These are phyloP conservation scores for Melopsittacus undulatus DNA, from an alignment of 2,797 vertebrate species.

Conservation along the genomic window DNA sequence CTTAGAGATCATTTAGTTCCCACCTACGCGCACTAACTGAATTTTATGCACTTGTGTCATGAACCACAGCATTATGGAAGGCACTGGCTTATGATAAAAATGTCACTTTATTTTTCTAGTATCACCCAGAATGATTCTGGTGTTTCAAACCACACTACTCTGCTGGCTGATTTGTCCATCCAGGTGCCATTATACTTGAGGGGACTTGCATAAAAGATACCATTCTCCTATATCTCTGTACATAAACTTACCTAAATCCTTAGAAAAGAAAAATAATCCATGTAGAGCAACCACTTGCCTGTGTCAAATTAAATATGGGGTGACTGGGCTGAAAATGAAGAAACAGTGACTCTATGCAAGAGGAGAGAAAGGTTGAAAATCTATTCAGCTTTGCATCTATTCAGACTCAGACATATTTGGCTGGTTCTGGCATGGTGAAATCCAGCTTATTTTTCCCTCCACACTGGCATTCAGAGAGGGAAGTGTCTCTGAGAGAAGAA, in stretches of 20 bases:
- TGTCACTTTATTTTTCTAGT: not conserved
- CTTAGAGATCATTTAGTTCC: not conserved
- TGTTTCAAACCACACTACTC: not conserved
- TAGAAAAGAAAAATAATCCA: not conserved
- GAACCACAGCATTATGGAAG: not conserved
- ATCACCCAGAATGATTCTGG: not conserved
- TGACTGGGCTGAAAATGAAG: not conserved
- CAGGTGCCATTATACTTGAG: not conserved
- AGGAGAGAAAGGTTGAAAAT: not conserved
- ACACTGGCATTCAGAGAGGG: not conserved
- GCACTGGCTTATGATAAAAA: rapidly evolving
- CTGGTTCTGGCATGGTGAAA: not conserved
- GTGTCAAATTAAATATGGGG: not conserved
- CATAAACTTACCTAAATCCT: not conserved
- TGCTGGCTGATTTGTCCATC: not conserved
- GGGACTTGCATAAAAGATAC: not conserved
- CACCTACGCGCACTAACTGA: not conserved
- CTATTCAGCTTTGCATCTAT: not conserved
- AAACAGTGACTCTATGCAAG: not conserved
- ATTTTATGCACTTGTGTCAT: not conserved
- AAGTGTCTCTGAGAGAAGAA: not conserved
- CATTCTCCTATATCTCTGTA: not conserved
- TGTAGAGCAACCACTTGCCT: not conserved
- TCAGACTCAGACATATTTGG: not conserved
- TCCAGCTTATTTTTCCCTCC: not conserved